Evolutionary conservation across 2,113 vertebrate species (phyloP).

Genomic region (Potamarius usumacintae): DNA sequence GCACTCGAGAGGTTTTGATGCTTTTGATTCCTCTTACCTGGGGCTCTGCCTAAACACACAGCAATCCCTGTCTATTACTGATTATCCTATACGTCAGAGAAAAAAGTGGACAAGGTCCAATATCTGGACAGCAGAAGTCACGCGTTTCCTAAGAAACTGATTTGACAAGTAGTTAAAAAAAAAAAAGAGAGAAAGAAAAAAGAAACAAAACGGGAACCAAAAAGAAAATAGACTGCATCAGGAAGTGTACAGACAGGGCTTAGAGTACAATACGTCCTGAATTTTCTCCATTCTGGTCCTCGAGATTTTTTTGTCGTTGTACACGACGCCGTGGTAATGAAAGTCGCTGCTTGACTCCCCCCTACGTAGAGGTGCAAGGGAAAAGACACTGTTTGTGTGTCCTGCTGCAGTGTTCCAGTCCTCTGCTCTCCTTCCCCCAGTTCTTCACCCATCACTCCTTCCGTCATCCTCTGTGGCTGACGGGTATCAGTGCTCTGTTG

Average conservation of each 20-base stretch:
- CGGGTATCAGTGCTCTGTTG: conserved; percentile 81
- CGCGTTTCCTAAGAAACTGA: conserved; percentile 96
- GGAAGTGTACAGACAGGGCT: conserved; percentile 81
- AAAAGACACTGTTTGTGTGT: conserved; percentile 27
- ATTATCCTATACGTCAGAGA: conserved; percentile 79
- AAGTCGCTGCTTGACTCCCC: background rate
- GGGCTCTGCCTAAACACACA: conserved; percentile 15
- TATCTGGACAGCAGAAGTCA: conserved; percentile 87
- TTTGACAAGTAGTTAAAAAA: conserved; percentile 69
- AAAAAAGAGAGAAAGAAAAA: background rate
- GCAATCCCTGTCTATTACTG: conserved; percentile 75
- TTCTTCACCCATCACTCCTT: conserved; percentile 37
- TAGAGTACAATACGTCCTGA: conserved; percentile 60
- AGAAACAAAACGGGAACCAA: conserved; percentile 22
- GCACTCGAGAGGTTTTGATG: conserved; percentile 31
- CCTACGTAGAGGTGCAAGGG: background rate
- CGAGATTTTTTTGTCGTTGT: background rate
- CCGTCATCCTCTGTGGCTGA: conserved; percentile 35
- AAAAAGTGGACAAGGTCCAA: conserved; percentile 82
- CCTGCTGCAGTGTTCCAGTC: conserved; percentile 4
- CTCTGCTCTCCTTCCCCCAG: conserved; percentile 13
- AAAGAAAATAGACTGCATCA: conserved; percentile 71
- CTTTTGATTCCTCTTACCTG: conserved; percentile 23
- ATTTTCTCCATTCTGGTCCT: conserved; percentile 24
- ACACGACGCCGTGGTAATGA: background rate